Base-by-base conservation (phyloP, 2,888 invertebrate species). In the Argynnis bischoffii region DNA sequence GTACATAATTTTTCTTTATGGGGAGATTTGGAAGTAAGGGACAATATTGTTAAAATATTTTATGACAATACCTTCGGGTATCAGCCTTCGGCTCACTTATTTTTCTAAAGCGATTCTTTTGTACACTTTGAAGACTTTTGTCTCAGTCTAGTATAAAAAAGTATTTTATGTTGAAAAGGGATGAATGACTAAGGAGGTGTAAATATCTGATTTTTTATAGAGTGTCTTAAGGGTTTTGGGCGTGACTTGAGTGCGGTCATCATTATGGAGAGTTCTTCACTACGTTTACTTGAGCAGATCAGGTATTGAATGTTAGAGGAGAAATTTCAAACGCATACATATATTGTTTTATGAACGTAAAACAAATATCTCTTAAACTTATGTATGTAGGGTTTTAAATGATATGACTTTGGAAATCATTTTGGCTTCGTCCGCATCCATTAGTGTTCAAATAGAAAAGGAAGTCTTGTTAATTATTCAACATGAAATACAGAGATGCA, bases 211-310 rank as follows among this genome's bases (percentile, higher is more conserved):
- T 51, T 61, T 50, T n/a, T 60, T 55, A 47, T 47, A 55, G 48
- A 54, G 50, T 59, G 61, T 53, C 67, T 72, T 64, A 59, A 70
- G 72, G 61, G 63, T 51, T 61, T 61, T 64, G 67, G 60, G 69
- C 72, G 70, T 66, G 72, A 54, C 63, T 72, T 31, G 64, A 72
- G 72, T 67, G 67, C 71, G 64, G 69, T 69, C 72, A 60, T 67
- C 69, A 69, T 66, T 69, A 63, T 69, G 41, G 55, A 68, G 66
- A 41, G 69, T 69, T 66, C 69, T 66, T 64, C 48, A 64, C 66
- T 16, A 50, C 18, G 60, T 66, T 60, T 59, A 66, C 50, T 69
- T 55, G 59, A 69, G 69, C 26, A 46, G 69, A 57, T 69, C 61
- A 63, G 65, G 63, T 69, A 41, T 56, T 64, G 26, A 46, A 50